phyloP scores from a whole-genome alignment of 2,113 vertebrate genomes.

The Nasalis larvatus region DNA sequence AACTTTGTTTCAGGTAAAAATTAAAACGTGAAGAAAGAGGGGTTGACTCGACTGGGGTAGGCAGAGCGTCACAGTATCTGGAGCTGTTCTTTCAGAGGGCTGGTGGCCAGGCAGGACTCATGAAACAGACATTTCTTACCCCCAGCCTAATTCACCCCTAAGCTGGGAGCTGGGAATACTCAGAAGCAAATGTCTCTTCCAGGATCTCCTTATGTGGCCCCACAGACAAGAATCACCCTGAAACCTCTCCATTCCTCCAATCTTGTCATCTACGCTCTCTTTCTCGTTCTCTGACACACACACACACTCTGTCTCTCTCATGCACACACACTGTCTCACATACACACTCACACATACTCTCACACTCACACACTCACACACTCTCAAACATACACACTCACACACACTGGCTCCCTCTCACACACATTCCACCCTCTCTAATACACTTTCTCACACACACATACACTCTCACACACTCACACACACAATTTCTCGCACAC shows the following conservation, averaged over 20 bases:
- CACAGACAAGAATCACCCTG: neutral
- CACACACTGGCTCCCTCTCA: neutral
- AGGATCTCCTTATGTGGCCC: neutral
- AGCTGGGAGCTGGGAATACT: neutral
- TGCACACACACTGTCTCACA: too few species aligned
- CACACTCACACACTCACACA: neutral
- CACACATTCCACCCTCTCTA: neutral
- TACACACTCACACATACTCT: neutral
- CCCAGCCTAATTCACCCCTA: fast-evolving
- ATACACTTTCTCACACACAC: too few species aligned
- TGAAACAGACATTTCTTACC: neutral
- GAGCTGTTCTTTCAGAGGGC: neutral
- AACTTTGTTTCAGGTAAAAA: neutral
- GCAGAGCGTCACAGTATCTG: neutral
- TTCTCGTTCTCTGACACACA: too few species aligned
- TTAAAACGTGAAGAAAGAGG: neutral
- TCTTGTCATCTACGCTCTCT: neutral
- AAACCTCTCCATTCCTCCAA: neutral
- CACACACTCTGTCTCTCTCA: too few species aligned
- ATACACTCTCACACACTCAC: too few species aligned
- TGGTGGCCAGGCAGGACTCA: neutral
- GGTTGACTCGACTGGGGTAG: neutral
- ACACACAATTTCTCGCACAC: neutral
- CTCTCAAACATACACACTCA: neutral
- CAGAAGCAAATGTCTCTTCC: neutral